A percentile compares a stretch with the other conserved stretches of the same genome.
Evolutionary conservation across 2,888 invertebrate species (phyloP).

Genomic region (Tenthredo distinguenda): DNA sequence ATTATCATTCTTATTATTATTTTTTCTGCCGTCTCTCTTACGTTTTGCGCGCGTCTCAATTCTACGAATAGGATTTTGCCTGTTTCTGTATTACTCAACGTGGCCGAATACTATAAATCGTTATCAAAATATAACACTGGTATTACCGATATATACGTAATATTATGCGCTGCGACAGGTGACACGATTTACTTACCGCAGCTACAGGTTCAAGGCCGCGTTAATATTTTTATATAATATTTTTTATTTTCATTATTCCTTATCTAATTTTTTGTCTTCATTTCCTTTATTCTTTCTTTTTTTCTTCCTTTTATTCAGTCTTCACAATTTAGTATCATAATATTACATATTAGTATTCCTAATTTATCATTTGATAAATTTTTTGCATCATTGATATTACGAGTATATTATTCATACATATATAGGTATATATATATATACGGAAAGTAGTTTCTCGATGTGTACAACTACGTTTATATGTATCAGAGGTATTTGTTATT

Average conservation of each 20-base stretch:
- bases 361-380: background rate
- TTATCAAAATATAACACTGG: background rate
- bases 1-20: background rate
- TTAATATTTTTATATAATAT: background rate
- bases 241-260: background rate
- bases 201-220: background rate
- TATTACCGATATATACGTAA: background rate
- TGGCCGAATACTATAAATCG: background rate
- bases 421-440: background rate
- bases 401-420: background rate
- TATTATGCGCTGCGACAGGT: conserved; percentile 10
- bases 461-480: background rate
- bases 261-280: background rate
- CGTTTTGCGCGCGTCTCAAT: background rate
- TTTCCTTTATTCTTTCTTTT: background rate
- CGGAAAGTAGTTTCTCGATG: conserved; percentile 1
- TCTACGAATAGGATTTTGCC: background rate
- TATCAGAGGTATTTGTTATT: conserved; percentile 19
- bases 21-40: background rate
- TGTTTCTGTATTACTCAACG: background rate
- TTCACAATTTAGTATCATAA: background rate
- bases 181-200: background rate
- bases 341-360: background rate
- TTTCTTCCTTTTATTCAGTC: background rate
- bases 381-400: background rate